Evolutionary conservation across 37 sponge, comb jelly and placozoan species (phyloP), one percentile per base, ranked within the genome.

Genomic region (Hexactinellida sp.): DNA sequence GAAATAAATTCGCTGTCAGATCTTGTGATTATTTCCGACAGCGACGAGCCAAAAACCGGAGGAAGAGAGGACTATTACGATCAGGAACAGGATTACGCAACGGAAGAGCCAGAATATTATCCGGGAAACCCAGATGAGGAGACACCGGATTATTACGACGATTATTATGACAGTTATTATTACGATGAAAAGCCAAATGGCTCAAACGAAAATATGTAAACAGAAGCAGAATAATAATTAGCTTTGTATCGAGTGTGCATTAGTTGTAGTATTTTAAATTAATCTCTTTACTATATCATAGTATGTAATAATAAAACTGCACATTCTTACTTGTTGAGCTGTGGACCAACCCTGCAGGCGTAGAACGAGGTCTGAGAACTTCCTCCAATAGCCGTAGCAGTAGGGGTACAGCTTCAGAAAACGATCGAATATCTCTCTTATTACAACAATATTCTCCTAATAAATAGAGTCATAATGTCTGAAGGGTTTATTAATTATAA

Each of bases 341-440:
- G 21, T 10, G 34, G 34, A 3, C 76, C 76, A 63, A 7, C 76
- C 76, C 13, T 63, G 76, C 32, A 63, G 76, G 30, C 34, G 76
- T 63, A 63, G 76, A 7, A 63, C 92, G 24, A 87, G 87, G 71
- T 95, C 96, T 30, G 93, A 91, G 84, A 87, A 93, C 82, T 95
- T 95, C 90, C 91, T 95, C 96, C 96, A 95, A 87, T 95, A 95
- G 23, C 96, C 96, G 83, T 91, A 95, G 89, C 96, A 95, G 88
- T 87, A 93, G 1, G 96, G 96, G 47, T 90, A 95, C 32, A 54
- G 87, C 82, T 84, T 19, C 1, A 95, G 87, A 86, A 95, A 95
- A 1, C 82, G 47, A 37, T 88, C 87, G 82, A 90, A 95, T 28
- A 90, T 92, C 82, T 91, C 90, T 1, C 91, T 38, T 36, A 85